Evolutionary conservation across 2,888 invertebrate genomes (phyloP).

Genomic region (Artemia sp.): DNA sequence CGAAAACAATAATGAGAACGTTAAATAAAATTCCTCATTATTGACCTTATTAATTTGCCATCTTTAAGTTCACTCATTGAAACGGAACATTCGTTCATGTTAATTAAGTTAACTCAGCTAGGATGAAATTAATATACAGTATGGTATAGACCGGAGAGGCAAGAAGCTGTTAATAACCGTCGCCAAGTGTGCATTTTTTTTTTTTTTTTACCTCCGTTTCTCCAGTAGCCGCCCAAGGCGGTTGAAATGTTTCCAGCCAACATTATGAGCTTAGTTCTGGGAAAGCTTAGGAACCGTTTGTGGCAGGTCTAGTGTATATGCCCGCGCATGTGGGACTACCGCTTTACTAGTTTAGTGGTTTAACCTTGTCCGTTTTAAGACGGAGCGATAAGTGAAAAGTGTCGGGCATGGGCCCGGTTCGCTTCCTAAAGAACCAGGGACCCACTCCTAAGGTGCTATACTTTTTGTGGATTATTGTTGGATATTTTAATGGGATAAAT

Average conservation of each 20-base stretch:
- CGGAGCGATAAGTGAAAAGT: not conserved
- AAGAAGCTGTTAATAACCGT: too few species aligned
- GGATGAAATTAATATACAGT: too few species aligned
- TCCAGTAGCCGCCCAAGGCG: slow-evolving; percentile 7
- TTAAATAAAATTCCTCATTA: too few species aligned
- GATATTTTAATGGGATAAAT: not conserved
- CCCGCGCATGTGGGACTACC: slow-evolving; percentile 14
- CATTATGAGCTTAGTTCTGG: slow-evolving; percentile 9
- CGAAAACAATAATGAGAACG: too few species aligned
- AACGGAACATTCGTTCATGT: too few species aligned
- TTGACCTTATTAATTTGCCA: too few species aligned
- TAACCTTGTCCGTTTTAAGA: slow-evolving; percentile 13
- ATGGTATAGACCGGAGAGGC: too few species aligned
- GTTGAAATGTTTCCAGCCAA: slow-evolving; percentile 6
- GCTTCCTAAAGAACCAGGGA: slow-evolving; percentile 11
- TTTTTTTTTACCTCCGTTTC: not conserved
- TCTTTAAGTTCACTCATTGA: too few species aligned
- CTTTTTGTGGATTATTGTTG: slow-evolving; percentile 7
- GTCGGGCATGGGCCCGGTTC: slow-evolving; percentile 15
- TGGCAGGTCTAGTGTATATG: slow-evolving; percentile 14
- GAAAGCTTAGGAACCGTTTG: slow-evolving; percentile 4
- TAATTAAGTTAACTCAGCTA: too few species aligned
- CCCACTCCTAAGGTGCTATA: slow-evolving; percentile 10
- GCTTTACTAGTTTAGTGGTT: slow-evolving; percentile 6
- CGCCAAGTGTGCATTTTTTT: not conserved